Percentiles rank a stretch among this genome's conserved stretches.
Evolutionary conservation across 2,113 vertebrate genomes (phyloP).

Genomic region (Grallaria varia): DNA sequence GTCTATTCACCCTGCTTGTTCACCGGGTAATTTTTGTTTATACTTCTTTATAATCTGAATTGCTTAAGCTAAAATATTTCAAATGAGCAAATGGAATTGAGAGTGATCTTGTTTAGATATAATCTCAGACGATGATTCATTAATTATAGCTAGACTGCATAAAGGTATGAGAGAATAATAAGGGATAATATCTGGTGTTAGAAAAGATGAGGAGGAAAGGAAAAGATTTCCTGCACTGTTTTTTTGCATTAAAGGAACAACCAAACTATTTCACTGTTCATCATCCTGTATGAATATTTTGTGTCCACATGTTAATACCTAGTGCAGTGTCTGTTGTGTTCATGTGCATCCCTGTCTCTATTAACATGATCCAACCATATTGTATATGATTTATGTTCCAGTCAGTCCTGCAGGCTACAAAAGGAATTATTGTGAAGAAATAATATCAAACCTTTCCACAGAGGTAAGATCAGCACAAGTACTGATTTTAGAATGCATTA

Average conservation of each 20-base stretch:
- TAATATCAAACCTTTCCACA: neutral
- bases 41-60: neutral
- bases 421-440: neutral
- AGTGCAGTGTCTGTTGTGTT: neutral
- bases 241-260: neutral
- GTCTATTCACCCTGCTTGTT: neutral
- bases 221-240: neutral
- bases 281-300: rapidly evolving
- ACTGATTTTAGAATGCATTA: neutral
- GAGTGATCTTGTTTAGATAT: conserved; percentile 2
- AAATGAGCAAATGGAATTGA: neutral
- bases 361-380: neutral
- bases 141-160: neutral
- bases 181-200: neutral
- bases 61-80: neutral
- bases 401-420: neutral
- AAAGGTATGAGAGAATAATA: neutral
- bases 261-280: neutral
- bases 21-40: neutral
- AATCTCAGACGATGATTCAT: neutral
- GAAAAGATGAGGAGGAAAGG: neutral
- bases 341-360: neutral
- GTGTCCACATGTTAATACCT: neutral
- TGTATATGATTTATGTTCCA: neutral
- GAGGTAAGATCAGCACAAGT: neutral